Conservation (phyloP, 1,140 invertebrate species). For the Acyrthosiphon pisum region DNA sequence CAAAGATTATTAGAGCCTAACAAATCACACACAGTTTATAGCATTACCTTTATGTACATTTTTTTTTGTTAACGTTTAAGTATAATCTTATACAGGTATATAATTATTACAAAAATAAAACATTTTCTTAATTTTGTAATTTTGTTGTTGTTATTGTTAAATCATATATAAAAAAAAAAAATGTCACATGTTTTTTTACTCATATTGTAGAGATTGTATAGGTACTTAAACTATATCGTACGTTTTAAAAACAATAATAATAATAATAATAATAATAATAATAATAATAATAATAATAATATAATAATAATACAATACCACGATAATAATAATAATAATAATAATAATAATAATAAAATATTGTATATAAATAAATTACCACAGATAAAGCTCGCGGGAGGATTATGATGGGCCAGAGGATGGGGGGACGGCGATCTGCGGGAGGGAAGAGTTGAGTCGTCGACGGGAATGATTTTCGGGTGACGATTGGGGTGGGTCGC, state of each 20-base stretch:
- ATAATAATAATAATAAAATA: constrained; percentile 29
- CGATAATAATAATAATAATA: background rate
- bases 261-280: background rate
- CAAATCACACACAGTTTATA: constrained; percentile 30
- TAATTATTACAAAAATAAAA: constrained; percentile 33
- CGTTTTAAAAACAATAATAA: constrained; percentile 20
- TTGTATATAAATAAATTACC: constrained; percentile 55
- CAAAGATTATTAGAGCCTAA: constrained; percentile 42
- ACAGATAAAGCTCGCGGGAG: constrained; percentile 48
- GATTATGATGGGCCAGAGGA: background rate
- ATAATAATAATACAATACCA: too few species aligned
- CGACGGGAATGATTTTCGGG: background rate
- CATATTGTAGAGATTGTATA: background rate
- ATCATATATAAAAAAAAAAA: background rate
- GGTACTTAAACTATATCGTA: background rate
- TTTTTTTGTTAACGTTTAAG: constrained; percentile 33
- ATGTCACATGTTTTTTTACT: background rate
- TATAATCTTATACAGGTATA: background rate
- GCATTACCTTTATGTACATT: constrained; percentile 17
- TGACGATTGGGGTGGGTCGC: background rate
- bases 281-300: background rate
- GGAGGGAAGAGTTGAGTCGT: background rate
- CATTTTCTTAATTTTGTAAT: constrained; percentile 39
- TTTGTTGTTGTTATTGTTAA: constrained; percentile 7
- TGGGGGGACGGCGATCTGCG: background rate